Evolutionary conservation across 2,797 vertebrate species (phyloP), one percentile per base, ranked within the genome.

Genomic region (Tadarida brasiliensis): DNA sequence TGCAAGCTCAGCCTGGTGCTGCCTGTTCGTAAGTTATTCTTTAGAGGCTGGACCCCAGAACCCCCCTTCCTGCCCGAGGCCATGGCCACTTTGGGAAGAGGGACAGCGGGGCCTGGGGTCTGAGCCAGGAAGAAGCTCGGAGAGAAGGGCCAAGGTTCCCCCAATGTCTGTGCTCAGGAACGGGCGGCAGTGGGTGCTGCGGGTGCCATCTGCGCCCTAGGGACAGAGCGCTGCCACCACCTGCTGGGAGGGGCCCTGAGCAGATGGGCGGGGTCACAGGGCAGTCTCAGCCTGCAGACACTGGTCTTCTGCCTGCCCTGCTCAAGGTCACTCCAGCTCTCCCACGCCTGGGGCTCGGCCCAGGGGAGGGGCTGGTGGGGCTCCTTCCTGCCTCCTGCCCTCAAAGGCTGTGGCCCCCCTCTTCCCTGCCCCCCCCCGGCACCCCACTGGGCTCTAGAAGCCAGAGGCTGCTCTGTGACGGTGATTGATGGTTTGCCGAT

Each of bases 401-500:
- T 28, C 19, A 9, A 5, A 4, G 30, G 81, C 35, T 65, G 24
- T 44, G 61, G 61, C 82, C 17, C 2, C 65, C 56, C 3, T 6
- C 0, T 35, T 30, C 49, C 15, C 17, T 0, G 11, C 12, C 1
- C 3, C 78, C 67, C 33, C 35, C 33, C n/a, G n/a, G n/a, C n/a
- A n/a, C 74, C 84, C 24, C 1, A 0, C 93, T 0, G 11, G 28
- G 74, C 74, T 71, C 56, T 54, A n/a, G 7, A 28, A 86, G 87
- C 94, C 77, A 88, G 54, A 54, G 81, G 57, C 84, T 95, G 77
- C 96, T 88, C 77, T 88, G 49, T 84, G 51, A 90, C 7, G 11
- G 86, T 94, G 96, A 97, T 68, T 67, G 89, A 96, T 96, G 94
- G 93, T 87, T 97, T 93, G 68, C 96, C 97, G 94, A 96, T 89